Percentiles rank a stretch among this genome's conserved stretches.
phyloP scores from a whole-genome alignment of 2,888 invertebrate species.

The Conchocele bisecta region DNA sequence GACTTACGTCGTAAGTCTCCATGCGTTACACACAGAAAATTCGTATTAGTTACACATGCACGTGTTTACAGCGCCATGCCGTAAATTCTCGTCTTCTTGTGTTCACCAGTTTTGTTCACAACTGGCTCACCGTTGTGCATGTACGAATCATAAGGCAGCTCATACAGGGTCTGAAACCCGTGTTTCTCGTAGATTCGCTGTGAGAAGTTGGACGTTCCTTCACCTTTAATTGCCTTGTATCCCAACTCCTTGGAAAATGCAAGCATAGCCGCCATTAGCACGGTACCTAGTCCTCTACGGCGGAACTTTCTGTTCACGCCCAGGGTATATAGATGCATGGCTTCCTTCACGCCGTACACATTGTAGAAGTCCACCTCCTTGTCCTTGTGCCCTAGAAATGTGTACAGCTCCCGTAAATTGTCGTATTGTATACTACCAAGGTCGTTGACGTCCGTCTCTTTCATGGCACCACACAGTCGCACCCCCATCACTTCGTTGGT shows the following conservation, averaged over 20 bases:
- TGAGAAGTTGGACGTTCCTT: conserved; percentile 5
- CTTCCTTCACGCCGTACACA: conserved; percentile 2
- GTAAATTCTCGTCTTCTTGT: conserved; percentile 3
- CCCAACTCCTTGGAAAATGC: neutral
- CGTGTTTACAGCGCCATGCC: neutral
- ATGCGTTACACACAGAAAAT: too few species aligned
- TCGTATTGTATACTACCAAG: neutral
- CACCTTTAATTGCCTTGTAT: conserved; percentile 5
- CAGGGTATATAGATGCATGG: neutral
- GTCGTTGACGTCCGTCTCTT: neutral
- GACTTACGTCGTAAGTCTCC: too few species aligned
- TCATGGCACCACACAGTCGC: neutral
- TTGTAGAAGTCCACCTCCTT: conserved; percentile 3
- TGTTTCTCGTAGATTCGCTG: conserved; percentile 13
- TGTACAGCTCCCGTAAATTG: neutral
- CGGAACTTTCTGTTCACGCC: conserved; percentile 1
- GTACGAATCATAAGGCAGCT: conserved; percentile 1
- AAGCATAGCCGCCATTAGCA: neutral
- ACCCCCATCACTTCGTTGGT: conserved; percentile 12
- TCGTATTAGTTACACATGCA: too few species aligned
- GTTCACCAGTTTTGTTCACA: neutral
- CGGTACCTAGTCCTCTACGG: neutral
- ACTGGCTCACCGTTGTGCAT: neutral
- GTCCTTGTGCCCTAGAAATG: conserved; percentile 1
- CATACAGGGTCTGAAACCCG: conserved; percentile 2